phyloP scores from a whole-genome alignment of 2,113 vertebrate species.

The Psittacula cyanocephala region DNA sequence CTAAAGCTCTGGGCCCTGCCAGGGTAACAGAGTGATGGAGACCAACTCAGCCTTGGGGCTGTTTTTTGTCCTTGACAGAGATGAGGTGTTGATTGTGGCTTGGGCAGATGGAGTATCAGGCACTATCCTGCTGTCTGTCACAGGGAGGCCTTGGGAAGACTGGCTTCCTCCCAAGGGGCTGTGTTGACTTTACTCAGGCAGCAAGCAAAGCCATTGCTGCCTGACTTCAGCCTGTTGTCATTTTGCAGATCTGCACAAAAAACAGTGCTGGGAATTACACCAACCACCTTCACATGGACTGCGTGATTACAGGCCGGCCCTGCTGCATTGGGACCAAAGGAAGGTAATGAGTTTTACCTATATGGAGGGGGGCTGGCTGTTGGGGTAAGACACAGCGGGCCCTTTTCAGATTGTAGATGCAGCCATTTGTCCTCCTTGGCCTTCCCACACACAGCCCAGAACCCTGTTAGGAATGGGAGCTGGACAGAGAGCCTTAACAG shows the following conservation, averaged over 20 bases:
- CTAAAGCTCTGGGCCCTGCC: neutral
- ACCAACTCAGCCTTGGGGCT: neutral
- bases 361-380: neutral
- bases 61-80: neutral
- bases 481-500: neutral
- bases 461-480: neutral
- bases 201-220: neutral
- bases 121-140: neutral
- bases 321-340: slow-evolving; percentile 99
- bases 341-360: slow-evolving; percentile 76
- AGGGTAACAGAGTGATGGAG: neutral
- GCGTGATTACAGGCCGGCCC: slow-evolving; percentile 92
- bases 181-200: neutral
- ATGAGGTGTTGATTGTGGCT: neutral
- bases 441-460: neutral
- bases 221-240: neutral
- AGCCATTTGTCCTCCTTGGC: neutral
- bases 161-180: neutral
- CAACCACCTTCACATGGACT: slow-evolving; percentile 96
- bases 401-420: neutral
- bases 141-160: neutral
- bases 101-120: neutral
- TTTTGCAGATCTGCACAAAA: slow-evolving; percentile 92
- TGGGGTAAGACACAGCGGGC: neutral
- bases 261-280: slow-evolving; percentile 94